These are phyloP conservation scores for Euthynnus affinis DNA, from an alignment of 2,797 vertebrate species.

Conservation along the genomic window DNA sequence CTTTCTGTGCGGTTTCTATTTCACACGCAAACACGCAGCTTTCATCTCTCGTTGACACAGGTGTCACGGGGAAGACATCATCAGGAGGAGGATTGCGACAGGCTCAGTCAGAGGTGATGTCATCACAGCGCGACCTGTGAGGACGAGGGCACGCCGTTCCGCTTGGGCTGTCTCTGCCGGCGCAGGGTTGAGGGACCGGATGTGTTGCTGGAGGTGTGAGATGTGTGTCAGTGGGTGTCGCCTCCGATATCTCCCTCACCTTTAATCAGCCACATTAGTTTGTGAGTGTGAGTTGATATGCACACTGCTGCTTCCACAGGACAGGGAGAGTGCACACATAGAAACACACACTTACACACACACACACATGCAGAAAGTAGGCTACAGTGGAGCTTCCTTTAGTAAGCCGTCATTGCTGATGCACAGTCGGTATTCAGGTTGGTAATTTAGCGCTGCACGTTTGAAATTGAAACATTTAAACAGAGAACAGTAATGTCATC, in stretches of 20 bases:
- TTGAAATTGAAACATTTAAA: slow-evolving; percentile 72
- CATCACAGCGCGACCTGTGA: slow-evolving; percentile 31
- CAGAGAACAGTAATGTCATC: slow-evolving; percentile 65
- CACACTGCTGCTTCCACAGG: not conserved
- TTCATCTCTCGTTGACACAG: slow-evolving; percentile 21
- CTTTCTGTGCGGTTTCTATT: not conserved
- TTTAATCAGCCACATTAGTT: slow-evolving; percentile 47
- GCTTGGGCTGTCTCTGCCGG: not conserved
- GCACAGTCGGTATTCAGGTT: slow-evolving; percentile 27
- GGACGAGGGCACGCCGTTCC: slow-evolving; percentile 20
- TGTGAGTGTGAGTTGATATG: slow-evolving; percentile 41
- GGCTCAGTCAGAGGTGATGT: slow-evolving; percentile 59
- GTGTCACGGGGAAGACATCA: slow-evolving; percentile 22
- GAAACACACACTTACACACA: not conserved
- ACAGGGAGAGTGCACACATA: not conserved
- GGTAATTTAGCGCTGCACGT: slow-evolving; percentile 42
- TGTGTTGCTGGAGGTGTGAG: slow-evolving; percentile 49
- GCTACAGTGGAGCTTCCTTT: not conserved
- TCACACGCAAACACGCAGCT: slow-evolving; percentile 18
- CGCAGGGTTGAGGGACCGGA: not conserved
- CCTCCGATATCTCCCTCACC: slow-evolving; percentile 40
- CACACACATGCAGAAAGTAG: not conserved
- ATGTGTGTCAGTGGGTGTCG: slow-evolving; percentile 50
- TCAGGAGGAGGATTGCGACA: slow-evolving; percentile 12
- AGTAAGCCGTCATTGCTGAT: slow-evolving; percentile 30